These are phyloP conservation scores for Ophion ventricosus DNA, from an alignment of 2,888 invertebrate genomes.

Conservation along the genomic window DNA sequence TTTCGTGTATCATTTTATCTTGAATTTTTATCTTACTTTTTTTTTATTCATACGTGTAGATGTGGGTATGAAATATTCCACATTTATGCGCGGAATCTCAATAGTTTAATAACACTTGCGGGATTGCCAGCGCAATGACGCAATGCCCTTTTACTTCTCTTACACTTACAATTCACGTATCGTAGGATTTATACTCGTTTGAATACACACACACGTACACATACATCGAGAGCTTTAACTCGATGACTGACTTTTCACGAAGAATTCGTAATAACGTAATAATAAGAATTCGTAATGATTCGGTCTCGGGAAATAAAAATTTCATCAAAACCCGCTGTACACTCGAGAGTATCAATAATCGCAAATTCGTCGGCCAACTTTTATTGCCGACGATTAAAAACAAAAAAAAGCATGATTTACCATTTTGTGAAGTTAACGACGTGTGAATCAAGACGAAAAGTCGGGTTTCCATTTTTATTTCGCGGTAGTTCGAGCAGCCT, in stretches of 20 bases:
- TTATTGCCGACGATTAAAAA: not conserved
- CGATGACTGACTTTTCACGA: constrained; percentile 5
- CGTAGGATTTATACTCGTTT: not conserved
- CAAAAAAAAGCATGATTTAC: not conserved
- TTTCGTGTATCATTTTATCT: no score
- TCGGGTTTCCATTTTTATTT: not conserved
- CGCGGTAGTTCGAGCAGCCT: not conserved
- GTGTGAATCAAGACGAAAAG: not conserved
- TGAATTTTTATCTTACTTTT: not conserved
- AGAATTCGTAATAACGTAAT: constrained; percentile 10
- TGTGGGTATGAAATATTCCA: constrained; percentile 10
- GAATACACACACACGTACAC: not conserved
- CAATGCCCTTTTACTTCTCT: constrained; percentile 12
- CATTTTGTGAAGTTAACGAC: not conserved
- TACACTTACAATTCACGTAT: not conserved
- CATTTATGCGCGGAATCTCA: constrained; percentile 22
- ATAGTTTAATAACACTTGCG: not conserved
- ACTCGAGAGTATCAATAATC: constrained; percentile 8
- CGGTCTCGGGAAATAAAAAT: not conserved
- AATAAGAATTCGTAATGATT: no score
- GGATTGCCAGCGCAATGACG: constrained; percentile 8
- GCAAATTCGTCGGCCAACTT: not conserved
- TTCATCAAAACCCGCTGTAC: not conserved
- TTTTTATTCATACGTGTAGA: not conserved
- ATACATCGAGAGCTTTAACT: not conserved